Conservation (phyloP, 2,888 invertebrate species). For the Aradus depressus region DNA sequence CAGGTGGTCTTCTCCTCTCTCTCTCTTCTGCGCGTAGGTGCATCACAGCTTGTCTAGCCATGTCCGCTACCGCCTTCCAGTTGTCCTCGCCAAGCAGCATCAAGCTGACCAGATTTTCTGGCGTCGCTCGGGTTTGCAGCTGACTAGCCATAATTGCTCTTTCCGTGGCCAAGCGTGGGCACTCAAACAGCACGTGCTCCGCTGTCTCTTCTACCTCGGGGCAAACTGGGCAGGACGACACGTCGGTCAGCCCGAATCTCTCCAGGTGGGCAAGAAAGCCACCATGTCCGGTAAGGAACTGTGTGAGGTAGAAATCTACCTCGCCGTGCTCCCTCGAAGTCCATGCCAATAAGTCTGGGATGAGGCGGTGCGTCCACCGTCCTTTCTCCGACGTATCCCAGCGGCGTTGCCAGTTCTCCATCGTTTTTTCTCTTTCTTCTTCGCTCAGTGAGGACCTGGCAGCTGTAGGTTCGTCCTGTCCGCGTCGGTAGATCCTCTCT, state of each 20-base stretch:
- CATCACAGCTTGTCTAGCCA: too few relatives aligned
- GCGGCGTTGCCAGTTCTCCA: constrained; percentile 24
- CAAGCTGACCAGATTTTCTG: constrained; percentile 18
- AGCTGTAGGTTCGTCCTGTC: constrained; percentile 5
- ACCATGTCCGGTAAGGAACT: constrained; percentile 29
- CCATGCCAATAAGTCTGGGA: constrained; percentile 25
- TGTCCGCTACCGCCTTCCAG: constrained; percentile 1
- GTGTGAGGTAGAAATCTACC: constrained; percentile 28
- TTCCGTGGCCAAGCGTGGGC: constrained; percentile 16
- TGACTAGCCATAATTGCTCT: constrained; percentile 3
- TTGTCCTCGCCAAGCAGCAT: constrained; percentile 18
- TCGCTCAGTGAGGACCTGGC: constrained; percentile 3
- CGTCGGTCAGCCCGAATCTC: constrained; percentile 2
- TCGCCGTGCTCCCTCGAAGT: too few relatives aligned
- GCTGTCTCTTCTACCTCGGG: constrained; percentile 8
- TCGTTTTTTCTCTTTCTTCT: constrained; percentile 11
- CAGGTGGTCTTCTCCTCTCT: background rate
- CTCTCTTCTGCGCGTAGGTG: background rate
- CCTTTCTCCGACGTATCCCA: constrained; percentile 25
- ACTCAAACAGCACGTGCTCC: constrained; percentile 27
- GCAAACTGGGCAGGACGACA: too few relatives aligned
- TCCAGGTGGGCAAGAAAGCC: constrained; percentile 26
- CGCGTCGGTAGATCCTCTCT: constrained; percentile 3
- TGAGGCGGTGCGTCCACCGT: constrained; percentile 27
- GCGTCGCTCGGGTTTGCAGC: constrained; percentile 8